phyloP scores from a whole-genome alignment of 35 echinoderm and acorn worm genomes.

The Ophioderma brevispina region DNA sequence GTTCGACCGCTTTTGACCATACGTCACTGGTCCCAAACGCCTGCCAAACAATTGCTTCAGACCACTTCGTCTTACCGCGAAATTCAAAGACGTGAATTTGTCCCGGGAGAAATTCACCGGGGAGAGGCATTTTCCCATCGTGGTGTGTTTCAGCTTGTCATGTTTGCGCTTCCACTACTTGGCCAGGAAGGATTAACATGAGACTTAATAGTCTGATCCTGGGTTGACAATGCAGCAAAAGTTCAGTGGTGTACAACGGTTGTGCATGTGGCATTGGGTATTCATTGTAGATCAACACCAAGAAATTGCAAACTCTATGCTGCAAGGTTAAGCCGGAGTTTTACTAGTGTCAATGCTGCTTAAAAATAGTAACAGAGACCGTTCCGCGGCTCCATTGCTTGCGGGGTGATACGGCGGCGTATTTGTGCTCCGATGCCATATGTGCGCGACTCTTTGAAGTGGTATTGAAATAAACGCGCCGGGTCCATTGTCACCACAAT shows the following conservation, averaged over 20 bases:
- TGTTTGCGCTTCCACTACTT: not conserved
- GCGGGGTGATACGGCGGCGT: not conserved
- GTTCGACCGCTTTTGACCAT: not conserved
- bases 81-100: not conserved
- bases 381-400: not conserved
- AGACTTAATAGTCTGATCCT: not conserved
- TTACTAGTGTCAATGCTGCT: not conserved
- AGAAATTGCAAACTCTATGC: not conserved
- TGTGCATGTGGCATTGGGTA: not conserved
- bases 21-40: not conserved
- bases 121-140: not conserved
- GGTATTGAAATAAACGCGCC: too few relatives aligned
- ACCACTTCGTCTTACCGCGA: not conserved
- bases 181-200: not conserved
- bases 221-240: not conserved
- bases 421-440: not conserved
- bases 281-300: not conserved
- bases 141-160: not conserved
- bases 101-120: not conserved
- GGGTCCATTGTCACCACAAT: slow-evolving; percentile 79
- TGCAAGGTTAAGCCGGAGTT: not conserved
- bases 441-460: not conserved
- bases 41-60: not conserved
- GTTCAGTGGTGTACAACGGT: not conserved
- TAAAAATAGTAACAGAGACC: not conserved